Conservation (phyloP, 2,888 invertebrate species). For the Cancer borealis region DNA sequence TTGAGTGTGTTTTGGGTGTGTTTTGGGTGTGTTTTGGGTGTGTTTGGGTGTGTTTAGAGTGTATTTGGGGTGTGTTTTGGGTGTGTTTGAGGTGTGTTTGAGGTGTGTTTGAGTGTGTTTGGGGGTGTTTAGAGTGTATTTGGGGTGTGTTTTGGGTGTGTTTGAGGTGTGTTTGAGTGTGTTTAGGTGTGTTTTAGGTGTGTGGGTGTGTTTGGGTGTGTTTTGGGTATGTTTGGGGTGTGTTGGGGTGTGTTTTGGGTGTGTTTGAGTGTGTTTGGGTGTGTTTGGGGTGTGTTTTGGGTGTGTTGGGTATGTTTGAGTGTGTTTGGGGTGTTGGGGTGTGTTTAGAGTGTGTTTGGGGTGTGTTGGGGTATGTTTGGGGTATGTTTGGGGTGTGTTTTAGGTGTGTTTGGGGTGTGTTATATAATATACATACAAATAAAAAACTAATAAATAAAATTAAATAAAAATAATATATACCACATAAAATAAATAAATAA, state of each 20-base stretch:
- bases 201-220: neutral
- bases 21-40: neutral
- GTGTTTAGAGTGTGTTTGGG: neutral
- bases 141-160: neutral
- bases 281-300: neutral
- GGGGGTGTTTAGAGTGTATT: neutral
- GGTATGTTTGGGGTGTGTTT: neutral
- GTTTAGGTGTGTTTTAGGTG: too few relatives aligned
- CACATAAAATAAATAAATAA: neutral
- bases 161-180: neutral
- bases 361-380: neutral
- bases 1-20: neutral
- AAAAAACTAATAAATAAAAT: neutral
- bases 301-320: too few relatives aligned
- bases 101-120: neutral
- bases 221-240: neutral
- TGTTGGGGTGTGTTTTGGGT: neutral
- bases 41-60: neutral
- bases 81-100: neutral
- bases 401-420: neutral
- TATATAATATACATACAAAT: neutral
- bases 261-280: neutral
- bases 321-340: neutral
- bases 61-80: neutral
- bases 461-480: too few relatives aligned